Conservation (phyloP, 2,888 invertebrate species). For the Heteromyza rotundicornis region DNA sequence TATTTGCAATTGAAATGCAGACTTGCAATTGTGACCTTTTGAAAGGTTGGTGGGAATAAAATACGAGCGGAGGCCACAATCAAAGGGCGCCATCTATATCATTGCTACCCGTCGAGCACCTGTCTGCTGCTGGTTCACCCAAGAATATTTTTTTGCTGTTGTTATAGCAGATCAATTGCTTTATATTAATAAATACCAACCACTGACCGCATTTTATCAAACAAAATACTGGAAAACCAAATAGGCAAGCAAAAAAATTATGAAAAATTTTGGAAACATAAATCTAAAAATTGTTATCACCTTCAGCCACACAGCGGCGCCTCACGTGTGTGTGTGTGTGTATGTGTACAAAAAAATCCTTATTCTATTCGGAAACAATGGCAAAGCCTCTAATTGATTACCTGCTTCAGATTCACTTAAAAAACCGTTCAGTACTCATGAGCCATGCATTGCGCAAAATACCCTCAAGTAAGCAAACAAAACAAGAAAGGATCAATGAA, state of each 20-base stretch:
- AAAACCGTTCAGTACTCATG: too few species aligned
- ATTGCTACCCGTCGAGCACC: neutral
- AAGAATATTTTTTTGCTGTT: neutral
- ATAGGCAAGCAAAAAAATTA: neutral
- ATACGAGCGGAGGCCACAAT: too few species aligned
- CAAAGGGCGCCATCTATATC: neutral
- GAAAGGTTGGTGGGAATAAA: too few species aligned
- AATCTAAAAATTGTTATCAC: neutral
- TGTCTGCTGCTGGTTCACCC: neutral
- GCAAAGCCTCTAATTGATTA: too few species aligned
- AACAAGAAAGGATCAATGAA: neutral
- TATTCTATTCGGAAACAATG: too few species aligned
- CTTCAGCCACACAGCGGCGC: neutral
- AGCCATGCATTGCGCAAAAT: constrained; percentile 4
- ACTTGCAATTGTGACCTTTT: neutral
- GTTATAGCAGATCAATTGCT: neutral
- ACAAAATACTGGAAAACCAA: neutral
- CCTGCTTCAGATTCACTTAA: too few species aligned
- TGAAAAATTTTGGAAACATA: neutral
- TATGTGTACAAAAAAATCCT: too few species aligned
- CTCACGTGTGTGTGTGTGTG: constrained; percentile 3
- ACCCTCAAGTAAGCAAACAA: neutral
- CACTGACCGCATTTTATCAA: neutral
- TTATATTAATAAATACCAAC: neutral
- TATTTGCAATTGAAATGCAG: neutral